Percentiles rank a stretch among this genome's conserved stretches.
phyloP scores from a whole-genome alignment of 2,797 vertebrate genomes.

The Intellagama lesueurii region DNA sequence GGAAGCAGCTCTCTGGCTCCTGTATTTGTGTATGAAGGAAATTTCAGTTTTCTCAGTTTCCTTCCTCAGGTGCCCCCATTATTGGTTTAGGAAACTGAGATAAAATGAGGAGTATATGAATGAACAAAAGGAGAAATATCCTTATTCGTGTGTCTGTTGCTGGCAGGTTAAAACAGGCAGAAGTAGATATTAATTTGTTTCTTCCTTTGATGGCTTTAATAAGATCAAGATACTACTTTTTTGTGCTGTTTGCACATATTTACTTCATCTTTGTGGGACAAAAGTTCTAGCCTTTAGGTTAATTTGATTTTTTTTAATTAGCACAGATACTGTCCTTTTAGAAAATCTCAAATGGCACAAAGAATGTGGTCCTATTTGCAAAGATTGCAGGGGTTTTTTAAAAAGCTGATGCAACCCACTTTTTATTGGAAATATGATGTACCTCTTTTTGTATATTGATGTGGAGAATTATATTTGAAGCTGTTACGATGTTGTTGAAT shows the following conservation, averaged over 20 bases:
- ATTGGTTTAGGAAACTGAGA: not conserved
- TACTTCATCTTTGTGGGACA: not conserved
- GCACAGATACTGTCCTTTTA: not conserved
- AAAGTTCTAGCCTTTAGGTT: not conserved
- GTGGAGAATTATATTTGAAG: slow-evolving; percentile 22
- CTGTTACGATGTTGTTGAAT: slow-evolving; percentile 49
- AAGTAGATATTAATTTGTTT: not conserved
- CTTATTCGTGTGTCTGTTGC: not conserved
- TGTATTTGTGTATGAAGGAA: not conserved
- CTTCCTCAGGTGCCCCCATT: not conserved
- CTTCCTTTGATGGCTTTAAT: not conserved
- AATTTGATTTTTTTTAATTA: not conserved
- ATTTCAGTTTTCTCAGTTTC: not conserved
- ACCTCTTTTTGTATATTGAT: slow-evolving; percentile 12
- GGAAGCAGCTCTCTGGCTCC: not conserved
- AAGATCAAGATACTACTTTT: not conserved
- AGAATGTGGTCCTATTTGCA: not conserved
- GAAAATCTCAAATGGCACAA: too few relatives aligned
- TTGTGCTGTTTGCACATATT: not conserved
- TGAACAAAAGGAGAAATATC: not conserved
- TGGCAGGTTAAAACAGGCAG: not conserved
- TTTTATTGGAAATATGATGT: slow-evolving; percentile 35
- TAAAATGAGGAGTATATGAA: not conserved
- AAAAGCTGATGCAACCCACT: not conserved
- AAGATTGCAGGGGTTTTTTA: too few relatives aligned